A percentile compares a stretch with the other conserved stretches of the same genome.
These are phyloP conservation scores for Pentalonia nigronervosa DNA, from an alignment of 1,140 invertebrate species.

Conservation along the genomic window DNA sequence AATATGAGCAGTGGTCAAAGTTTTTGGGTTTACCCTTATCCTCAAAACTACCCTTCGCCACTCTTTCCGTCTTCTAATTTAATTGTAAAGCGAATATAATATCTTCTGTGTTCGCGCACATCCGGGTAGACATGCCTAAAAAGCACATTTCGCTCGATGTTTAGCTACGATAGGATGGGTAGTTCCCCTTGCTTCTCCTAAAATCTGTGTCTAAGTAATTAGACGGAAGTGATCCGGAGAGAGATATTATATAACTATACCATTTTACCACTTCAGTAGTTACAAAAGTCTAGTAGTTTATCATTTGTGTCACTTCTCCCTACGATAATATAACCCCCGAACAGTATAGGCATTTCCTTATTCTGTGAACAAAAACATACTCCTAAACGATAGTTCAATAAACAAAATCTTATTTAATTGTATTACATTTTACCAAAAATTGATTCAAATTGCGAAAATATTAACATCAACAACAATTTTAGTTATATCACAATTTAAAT, in stretches of 20 bases:
- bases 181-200: neutral
- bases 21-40: neutral
- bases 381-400: neutral
- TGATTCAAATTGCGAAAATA: neutral
- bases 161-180: neutral
- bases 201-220: slow-evolving; percentile 14
- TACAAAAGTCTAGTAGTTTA: neutral
- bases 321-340: neutral
- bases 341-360: neutral
- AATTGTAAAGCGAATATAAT: neutral
- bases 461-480: neutral
- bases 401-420: neutral
- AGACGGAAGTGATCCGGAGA: neutral
- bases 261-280: neutral
- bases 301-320: neutral
- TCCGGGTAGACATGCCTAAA: neutral
- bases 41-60: neutral
- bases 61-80: neutral
- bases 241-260: neutral
- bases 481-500: neutral
- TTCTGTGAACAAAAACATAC: neutral
- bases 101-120: neutral
- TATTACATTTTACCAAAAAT: neutral
- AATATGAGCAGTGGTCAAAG: neutral
- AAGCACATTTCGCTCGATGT: neutral